Conservation (phyloP, 2,113 vertebrate genomes). For the Cochlearius cochlearius region DNA sequence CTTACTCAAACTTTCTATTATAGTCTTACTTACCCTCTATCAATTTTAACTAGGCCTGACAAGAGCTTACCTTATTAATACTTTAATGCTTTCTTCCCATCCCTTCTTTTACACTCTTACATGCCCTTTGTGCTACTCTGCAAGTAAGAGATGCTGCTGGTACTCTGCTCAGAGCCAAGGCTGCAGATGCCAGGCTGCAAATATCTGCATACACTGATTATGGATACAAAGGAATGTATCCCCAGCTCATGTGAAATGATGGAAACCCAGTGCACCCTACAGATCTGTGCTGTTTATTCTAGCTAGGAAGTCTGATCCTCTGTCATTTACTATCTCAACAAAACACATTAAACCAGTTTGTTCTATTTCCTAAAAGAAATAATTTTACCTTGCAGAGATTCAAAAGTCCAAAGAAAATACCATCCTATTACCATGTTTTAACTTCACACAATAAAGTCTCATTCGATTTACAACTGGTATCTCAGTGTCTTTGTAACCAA, state of each 20-base stretch:
- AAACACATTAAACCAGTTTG: not conserved
- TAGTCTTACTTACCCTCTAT: not conserved
- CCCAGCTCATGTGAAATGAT: not conserved
- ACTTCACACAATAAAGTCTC: not conserved
- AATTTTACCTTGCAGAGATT: not conserved
- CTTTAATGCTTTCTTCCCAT: not conserved
- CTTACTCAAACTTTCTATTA: not conserved
- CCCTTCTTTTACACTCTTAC: not conserved
- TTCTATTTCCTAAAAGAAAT: not conserved
- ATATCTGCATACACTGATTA: not conserved
- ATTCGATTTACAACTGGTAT: not conserved
- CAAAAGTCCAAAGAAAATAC: constrained; percentile 5
- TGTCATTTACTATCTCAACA: not conserved
- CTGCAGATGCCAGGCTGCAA: not conserved
- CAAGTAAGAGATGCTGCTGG: not conserved
- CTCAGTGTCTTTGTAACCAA: constrained; percentile 4
- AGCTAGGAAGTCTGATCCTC: not conserved
- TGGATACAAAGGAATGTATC: not conserved
- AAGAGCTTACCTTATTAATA: not conserved
- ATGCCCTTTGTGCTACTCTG: not conserved
- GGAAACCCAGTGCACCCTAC: not conserved
- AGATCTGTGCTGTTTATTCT: not conserved
- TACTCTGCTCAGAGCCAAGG: not conserved
- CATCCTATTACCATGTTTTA: not conserved
- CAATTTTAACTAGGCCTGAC: not conserved